Base-by-base conservation (phyloP, 1,140 invertebrate genomes). In the Drosophila simulans region DNA sequence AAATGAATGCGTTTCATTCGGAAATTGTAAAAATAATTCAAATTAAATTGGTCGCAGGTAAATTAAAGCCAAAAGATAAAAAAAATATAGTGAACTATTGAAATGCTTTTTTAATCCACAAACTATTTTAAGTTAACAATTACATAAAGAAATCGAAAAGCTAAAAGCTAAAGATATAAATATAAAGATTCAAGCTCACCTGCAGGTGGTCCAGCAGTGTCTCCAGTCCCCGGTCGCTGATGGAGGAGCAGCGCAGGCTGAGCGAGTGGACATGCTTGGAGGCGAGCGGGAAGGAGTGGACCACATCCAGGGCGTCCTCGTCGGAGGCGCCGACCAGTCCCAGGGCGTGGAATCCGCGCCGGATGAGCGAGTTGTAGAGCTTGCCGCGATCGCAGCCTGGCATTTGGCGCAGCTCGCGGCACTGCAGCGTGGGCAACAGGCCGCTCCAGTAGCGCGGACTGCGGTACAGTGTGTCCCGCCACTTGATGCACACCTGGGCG, bases 151-250 rank as follows among this genome's bases (percentile, higher is more conserved):
- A 17, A 17, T 17, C 1, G 17, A 17, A 17, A 17, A 17, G 17
- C n/a, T n/a, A n/a, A n/a, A n/a, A n/a, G n/a, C n/a, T n/a, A n/a
- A n/a, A n/a, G n/a, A n/a, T n/a, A n/a, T n/a, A n/a, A n/a, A n/a
- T n/a, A n/a, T n/a, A n/a, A 17, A 17, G 17, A 17, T 17, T 17
- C 2, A 20, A 17, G 54, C 93, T 93, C 90, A 96, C 96, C 94
- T 97, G 96, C 48, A 97, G 93, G 92, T 97, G 96, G 93, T 98
- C 97, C 57, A 98, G 93, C 13, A 98, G 93, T 10, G 95, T 94
- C 92, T 98, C 97, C 64, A 98, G 93, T 3, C 97, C 97, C 80
- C 96, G 94, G 93, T 98, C 97, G 4, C 96, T 97, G 84, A 99
- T 94, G 68, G 96, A 97, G 65, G 96, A 97, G 91, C 97, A 97